These are phyloP conservation scores for Nesidiocoris tenuis DNA, from an alignment of 2,888 invertebrate genomes.

Conservation along the genomic window DNA sequence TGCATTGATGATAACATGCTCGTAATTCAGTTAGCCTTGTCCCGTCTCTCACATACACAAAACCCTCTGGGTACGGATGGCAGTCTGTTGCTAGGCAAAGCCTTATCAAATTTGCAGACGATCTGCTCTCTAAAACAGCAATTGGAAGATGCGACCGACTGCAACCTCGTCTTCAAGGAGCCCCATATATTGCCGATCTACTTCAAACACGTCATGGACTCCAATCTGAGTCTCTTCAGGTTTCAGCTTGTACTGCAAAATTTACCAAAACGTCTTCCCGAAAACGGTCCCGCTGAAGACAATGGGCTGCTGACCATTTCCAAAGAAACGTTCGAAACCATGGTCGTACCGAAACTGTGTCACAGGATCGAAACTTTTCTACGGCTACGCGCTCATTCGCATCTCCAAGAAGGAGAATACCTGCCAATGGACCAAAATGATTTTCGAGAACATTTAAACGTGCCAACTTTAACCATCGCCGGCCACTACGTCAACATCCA, in stretches of 20 bases:
- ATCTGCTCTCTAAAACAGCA: constrained; percentile 63
- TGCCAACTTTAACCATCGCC: constrained; percentile 61
- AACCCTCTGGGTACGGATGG: constrained; percentile 67
- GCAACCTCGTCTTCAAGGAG: constrained; percentile 80
- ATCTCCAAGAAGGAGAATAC: constrained; percentile 66
- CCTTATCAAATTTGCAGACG: constrained; percentile 66
- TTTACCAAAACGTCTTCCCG: not conserved
- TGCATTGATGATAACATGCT: constrained; percentile 60
- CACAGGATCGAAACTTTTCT: constrained; percentile 89
- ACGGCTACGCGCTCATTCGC: constrained; percentile 87
- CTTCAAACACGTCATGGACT: constrained; percentile 69
- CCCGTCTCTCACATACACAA: constrained; percentile 59
- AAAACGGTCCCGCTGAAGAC: not conserved
- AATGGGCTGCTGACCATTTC: constrained; percentile 6
- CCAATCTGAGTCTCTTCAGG: constrained; percentile 65
- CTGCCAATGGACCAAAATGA: constrained; percentile 68
- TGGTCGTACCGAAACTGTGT: constrained; percentile 59
- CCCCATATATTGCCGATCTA: constrained; percentile 73
- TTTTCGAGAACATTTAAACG: constrained; percentile 62
- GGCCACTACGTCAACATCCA: constrained; percentile 64
- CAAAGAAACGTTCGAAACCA: constrained; percentile 26
- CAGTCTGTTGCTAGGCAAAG: constrained; percentile 59
- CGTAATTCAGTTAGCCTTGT: constrained; percentile 67
- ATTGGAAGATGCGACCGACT: constrained; percentile 66
- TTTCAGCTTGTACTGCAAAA: constrained; percentile 52